Conservation (phyloP, 2,888 invertebrate genomes). For the Stomorhina lunata region DNA sequence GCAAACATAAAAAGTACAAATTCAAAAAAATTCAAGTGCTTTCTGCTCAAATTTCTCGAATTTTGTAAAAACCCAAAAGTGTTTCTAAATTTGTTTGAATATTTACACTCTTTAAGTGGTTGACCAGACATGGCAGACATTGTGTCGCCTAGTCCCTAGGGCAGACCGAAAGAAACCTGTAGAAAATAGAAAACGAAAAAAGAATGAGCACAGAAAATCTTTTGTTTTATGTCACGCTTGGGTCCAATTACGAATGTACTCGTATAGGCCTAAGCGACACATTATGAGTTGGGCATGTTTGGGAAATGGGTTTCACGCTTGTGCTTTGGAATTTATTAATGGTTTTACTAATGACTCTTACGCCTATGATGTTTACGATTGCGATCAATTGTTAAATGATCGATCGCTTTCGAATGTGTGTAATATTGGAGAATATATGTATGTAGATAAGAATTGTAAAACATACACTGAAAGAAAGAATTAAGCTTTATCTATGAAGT, state of each 20-base stretch:
- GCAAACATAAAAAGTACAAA: not conserved
- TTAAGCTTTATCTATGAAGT: not conserved
- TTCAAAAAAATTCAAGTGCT: conserved; percentile 45
- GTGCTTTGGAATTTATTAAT: conserved; percentile 72
- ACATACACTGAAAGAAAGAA: conserved; percentile 23
- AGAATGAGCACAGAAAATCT: not conserved
- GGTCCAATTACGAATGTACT: conserved; percentile 47
- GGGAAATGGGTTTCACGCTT: conserved; percentile 55
- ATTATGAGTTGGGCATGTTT: conserved; percentile 23
- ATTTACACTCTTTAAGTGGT: conserved; percentile 32
- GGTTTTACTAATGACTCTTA: conserved; percentile 76
- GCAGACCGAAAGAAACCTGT: conserved; percentile 37
- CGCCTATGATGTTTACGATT: conserved; percentile 66
- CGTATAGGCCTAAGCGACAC: not conserved
- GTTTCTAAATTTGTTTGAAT: not conserved
- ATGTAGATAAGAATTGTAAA: not conserved
- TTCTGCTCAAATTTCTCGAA: conserved; percentile 37
- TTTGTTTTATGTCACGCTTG: conserved; percentile 45
- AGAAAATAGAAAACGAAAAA: not conserved
- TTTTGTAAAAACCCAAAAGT: not conserved
- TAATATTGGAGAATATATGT: conserved; percentile 4
- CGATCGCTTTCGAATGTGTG: conserved; percentile 51
- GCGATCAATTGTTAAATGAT: conserved; percentile 60
- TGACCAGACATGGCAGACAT: conserved; percentile 53
- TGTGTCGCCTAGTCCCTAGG: conserved; percentile 55